Base-by-base conservation (phyloP, 2,113 vertebrate species). In the Gopherus flavomarginatus region DNA sequence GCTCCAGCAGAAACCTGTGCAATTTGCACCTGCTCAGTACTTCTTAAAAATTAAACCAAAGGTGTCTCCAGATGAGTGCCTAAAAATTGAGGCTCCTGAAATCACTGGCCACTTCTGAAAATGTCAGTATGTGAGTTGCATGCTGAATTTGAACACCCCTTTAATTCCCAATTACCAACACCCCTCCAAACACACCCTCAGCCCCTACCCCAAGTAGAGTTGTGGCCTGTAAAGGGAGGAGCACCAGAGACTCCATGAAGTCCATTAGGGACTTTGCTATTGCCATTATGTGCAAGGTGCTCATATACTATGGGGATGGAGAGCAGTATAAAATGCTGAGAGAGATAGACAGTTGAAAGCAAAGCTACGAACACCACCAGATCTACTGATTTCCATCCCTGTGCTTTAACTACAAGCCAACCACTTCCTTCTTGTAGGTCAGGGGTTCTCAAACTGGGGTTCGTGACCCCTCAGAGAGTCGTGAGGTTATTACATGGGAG, bases 11-110 rank as follows among this genome's bases (percentile, higher is more conserved):
- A 44, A 44, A 77, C 44, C 42, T 11, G 9, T 52, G 49, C 19
- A 27, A 49, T n/a, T 19, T 54, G 14, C 2, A 24, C 0, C 1
- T 11, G 8, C 44, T 85, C 47, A 54, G 31, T 35, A 88, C 13
- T 35, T 49, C 86, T 1, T 0, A 0, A 90, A 88, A 62, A 84
- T 24, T 35, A 57, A 62, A 11, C 29, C 31, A 49, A 90, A 89
- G 31, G 85, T 2, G 42, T 77, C 75, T 10, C n/a, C 9, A 12
- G 26, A 26, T 13, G 22, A 44, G 17, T 69, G 65, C 35, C 35
- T 17, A 35, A 69, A 69, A 38, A n/a, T 21, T 17, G 62, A 65
- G 62, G 14, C 31, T 69, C 9, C 35, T 69, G 65, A 69, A 69
- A 69, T 69, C 8, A 38, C 35, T 69, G 35, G 17, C 35, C 65